phyloP scores from a whole-genome alignment of 2,113 vertebrate species.

The Platichthys flesus region DNA sequence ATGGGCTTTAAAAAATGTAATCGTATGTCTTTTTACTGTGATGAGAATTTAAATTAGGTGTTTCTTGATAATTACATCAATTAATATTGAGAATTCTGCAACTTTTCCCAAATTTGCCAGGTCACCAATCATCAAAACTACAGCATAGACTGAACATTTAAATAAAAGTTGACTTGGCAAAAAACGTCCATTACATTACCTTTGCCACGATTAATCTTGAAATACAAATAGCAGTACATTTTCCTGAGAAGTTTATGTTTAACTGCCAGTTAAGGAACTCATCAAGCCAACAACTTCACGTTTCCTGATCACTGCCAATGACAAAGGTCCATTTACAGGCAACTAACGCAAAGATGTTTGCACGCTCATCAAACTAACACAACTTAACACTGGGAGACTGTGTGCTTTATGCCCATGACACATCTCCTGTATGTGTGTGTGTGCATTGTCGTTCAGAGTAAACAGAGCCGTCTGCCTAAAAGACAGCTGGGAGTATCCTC shows the following conservation, averaged over 20 bases:
- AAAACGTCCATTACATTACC: not conserved
- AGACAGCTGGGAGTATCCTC: constrained; percentile 35
- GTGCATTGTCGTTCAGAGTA: not conserved
- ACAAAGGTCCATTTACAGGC: constrained; percentile 4
- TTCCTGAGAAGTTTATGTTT: not conserved
- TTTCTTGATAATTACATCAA: no score
- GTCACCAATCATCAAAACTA: not conserved
- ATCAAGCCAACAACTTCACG: not conserved
- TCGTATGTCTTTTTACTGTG: not conserved
- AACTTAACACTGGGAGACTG: constrained; percentile 3
- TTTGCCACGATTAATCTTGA: not conserved
- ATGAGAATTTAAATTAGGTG: not conserved
- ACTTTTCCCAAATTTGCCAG: not conserved
- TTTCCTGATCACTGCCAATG: not conserved
- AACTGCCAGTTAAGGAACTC: not conserved
- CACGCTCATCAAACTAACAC: not conserved
- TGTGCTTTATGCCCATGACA: constrained; percentile 1
- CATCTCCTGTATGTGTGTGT: constrained; percentile 17
- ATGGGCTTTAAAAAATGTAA: not conserved
- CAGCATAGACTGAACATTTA: not conserved
- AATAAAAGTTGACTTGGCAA: not conserved
- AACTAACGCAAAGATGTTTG: not conserved
- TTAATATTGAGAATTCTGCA: no score
- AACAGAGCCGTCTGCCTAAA: constrained; percentile 43
- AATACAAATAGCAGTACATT: not conserved